phyloP scores from a whole-genome alignment of 1,140 invertebrate species.

The Leptonema lineaticorne region DNA sequence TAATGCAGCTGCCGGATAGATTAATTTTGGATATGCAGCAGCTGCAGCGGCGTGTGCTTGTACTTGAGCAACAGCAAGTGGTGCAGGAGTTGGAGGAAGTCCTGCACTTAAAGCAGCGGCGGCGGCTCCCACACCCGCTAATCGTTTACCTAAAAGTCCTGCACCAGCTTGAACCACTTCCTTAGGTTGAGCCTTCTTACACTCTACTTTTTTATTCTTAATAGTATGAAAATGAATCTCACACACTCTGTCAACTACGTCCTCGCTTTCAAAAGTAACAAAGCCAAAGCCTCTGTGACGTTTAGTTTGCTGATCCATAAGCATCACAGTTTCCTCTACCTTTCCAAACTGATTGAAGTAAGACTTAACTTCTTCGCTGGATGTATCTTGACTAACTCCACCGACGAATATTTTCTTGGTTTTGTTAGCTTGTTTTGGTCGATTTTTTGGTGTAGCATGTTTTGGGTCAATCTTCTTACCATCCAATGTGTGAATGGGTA shows the following conservation, averaged over 20 bases:
- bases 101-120: slow-evolving; percentile 46
- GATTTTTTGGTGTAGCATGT: slow-evolving; percentile 87
- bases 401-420: slow-evolving; percentile 93
- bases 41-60: slow-evolving; percentile 45
- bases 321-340: slow-evolving; percentile 90
- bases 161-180: slow-evolving; percentile 71
- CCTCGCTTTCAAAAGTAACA: slow-evolving; percentile 89
- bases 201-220: slow-evolving; percentile 92
- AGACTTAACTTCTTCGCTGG: slow-evolving; percentile 85
- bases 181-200: slow-evolving; percentile 91
- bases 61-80: slow-evolving; percentile 40
- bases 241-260: slow-evolving; percentile 87
- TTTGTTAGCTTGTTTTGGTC: slow-evolving; percentile 80
- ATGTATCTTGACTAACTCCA: slow-evolving; percentile 88
- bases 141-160: slow-evolving; percentile 50
- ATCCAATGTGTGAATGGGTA: slow-evolving; percentile 88
- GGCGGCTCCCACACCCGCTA: slow-evolving; percentile 43
- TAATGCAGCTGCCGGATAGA: slow-evolving; percentile 33
- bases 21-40: slow-evolving; percentile 45
- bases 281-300: slow-evolving; percentile 89
- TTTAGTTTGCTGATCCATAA: slow-evolving; percentile 93
- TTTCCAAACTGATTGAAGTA: slow-evolving; percentile 91
- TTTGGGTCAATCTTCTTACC: slow-evolving; percentile 94
- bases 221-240: slow-evolving; percentile 92
- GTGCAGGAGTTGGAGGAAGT: slow-evolving; percentile 20